Evolutionary conservation across 1,140 invertebrate genomes (phyloP), one percentile per base, ranked within the genome.

Genomic region (Drosophila varians): DNA sequence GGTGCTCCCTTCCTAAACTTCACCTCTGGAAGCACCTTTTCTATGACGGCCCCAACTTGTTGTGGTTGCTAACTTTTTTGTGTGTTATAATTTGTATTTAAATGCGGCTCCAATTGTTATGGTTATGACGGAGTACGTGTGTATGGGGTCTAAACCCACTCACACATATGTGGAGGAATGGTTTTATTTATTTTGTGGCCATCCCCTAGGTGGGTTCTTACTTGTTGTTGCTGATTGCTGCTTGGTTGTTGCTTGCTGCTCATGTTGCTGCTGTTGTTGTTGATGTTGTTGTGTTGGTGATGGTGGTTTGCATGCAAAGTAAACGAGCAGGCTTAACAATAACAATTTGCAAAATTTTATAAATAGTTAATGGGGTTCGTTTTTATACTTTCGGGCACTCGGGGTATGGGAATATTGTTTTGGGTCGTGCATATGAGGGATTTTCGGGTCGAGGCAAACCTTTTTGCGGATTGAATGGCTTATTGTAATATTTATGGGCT

Each of bases 301-400:
- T 61, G 46, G 45, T 65, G 80, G 60, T 75, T 31, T 38, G 73
- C 79, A 84, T 84, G 79, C 79, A 84, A 86, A 84, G 76, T 83
- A 86, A 86, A 75, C 80, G 75, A 62, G 80, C 75, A 73, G 79
- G 78, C 80, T 86, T 86, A 83, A 83, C 79, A 83, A 86, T 84
- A 84, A 84, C 76, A 86, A 80, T 84, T 84, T 84, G 80, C 82
- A 80, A 68, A 68, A 84, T 84, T 84, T 80, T 74, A 84, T 84
- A 84, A 84, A 84, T 84, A 86, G 65, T 84, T 84, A 84, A 84
- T 84, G 51, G 66, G 76, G 57, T 47, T 69, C 53, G 19, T 53
- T 46, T 58, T 55, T 43, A 26, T 51, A 31, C 60, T 68, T 36
- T 58, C 31, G 25, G 19, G 28, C 23, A 21, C 21, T 18, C 3